Conservation (phyloP, 2,113 vertebrate species). For the Calidris pugnax region DNA sequence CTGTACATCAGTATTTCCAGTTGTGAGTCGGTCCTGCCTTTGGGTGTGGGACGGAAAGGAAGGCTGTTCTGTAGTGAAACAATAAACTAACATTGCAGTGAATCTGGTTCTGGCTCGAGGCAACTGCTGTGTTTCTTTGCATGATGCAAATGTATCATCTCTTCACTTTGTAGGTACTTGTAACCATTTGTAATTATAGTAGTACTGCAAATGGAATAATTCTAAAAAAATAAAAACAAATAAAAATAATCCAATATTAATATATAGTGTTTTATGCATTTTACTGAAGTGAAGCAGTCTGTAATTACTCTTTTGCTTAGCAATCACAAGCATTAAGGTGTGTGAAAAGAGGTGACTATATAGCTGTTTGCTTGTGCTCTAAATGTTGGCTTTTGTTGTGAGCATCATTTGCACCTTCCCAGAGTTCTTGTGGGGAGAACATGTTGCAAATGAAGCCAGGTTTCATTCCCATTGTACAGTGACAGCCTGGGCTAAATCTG, state of each 20-base stretch:
- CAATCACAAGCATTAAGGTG: background rate
- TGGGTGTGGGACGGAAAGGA: background rate
- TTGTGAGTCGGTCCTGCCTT: background rate
- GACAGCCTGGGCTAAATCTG: background rate
- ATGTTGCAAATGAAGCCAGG: background rate
- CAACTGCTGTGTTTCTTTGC: background rate
- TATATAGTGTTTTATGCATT: background rate
- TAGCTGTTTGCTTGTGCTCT: background rate
- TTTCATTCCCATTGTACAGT: accelerated
- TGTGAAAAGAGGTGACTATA: background rate
- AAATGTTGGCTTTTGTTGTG: background rate
- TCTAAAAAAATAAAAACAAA: background rate
- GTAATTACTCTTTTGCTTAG: background rate
- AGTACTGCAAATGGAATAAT: background rate
- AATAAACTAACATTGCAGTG: too few relatives aligned
- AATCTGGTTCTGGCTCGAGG: background rate
- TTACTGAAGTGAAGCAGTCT: background rate
- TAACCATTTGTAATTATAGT: background rate
- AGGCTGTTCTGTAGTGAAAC: background rate
- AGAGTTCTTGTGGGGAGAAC: accelerated
- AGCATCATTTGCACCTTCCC: background rate
- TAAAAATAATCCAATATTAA: background rate
- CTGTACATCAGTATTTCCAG: background rate
- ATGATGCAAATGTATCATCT: background rate
- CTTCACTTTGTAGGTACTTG: background rate